Evolutionary conservation across 1,140 invertebrate species (phyloP).

Genomic region (Olivierus martensii): DNA sequence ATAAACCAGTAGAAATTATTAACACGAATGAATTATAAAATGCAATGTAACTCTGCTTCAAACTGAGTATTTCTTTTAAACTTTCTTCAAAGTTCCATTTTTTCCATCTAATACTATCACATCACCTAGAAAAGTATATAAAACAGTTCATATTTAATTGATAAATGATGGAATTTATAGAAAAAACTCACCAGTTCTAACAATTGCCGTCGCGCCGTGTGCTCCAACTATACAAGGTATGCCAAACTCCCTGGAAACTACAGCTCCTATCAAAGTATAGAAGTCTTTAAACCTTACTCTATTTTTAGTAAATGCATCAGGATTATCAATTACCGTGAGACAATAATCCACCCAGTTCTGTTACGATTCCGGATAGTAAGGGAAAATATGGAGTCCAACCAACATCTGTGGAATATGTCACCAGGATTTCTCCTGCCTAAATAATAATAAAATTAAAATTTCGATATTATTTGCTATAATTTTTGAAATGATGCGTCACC

Average conservation of each 20-base stretch:
- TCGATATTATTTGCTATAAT: too few species aligned
- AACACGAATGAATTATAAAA: too few species aligned
- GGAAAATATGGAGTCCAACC: constrained; percentile 80
- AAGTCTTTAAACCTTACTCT: too few species aligned
- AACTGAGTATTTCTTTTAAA: neutral
- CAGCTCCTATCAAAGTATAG: neutral
- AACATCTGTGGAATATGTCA: constrained; percentile 64
- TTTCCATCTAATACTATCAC: neutral
- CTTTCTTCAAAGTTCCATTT: neutral
- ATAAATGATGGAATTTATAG: too few species aligned
- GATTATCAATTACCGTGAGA: constrained; percentile 46
- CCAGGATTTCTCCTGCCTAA: constrained; percentile 53
- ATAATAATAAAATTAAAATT: neutral
- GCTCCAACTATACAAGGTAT: constrained; percentile 1
- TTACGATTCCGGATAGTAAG: constrained; percentile 62
- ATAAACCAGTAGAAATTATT: too few species aligned
- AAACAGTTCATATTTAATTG: too few species aligned
- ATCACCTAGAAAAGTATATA: neutral
- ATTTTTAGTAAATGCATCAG: too few species aligned
- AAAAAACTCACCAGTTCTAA: neutral
- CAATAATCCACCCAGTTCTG: constrained; percentile 67
- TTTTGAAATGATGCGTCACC: too few species aligned
- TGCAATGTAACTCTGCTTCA: too few species aligned
- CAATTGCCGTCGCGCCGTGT: neutral
- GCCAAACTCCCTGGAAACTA: constrained; percentile 1